Evolutionary conservation across 2,113 vertebrate species (phyloP).

Genomic region (Callionymus lyra): DNA sequence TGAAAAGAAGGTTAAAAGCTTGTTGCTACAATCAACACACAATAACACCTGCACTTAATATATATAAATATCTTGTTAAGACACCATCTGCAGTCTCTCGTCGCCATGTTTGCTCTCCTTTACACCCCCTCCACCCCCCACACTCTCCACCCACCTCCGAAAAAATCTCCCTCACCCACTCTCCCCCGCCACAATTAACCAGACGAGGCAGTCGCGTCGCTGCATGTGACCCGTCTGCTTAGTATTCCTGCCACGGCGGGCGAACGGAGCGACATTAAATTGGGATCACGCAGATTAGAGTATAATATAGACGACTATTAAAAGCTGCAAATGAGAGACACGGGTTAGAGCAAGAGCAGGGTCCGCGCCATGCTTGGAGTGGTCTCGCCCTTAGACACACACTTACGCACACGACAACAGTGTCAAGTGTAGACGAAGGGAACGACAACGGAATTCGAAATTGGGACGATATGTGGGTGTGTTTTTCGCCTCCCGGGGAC

Average conservation of each 20-base stretch:
- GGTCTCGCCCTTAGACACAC: conserved; percentile 45
- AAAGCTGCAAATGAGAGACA: conserved; percentile 89
- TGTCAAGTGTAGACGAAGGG: too few species aligned
- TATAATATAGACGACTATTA: conserved; percentile 89
- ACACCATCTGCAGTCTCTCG: conserved; percentile 21
- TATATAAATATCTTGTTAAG: conserved; percentile 26
- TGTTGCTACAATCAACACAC: not conserved
- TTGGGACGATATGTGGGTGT: too few species aligned
- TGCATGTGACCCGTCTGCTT: conserved; percentile 58
- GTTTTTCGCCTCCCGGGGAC: too few species aligned
- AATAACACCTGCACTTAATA: conserved; percentile 17
- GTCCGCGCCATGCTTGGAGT: conserved; percentile 36
- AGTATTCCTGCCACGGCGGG: conserved; percentile 72
- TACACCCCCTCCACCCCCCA: not conserved
- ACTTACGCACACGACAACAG: too few species aligned
- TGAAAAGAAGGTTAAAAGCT: too few species aligned
- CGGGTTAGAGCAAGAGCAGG: conserved; percentile 62
- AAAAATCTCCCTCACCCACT: conserved; percentile 1
- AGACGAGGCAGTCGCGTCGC: conserved; percentile 54
- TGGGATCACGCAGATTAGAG: conserved; percentile 98
- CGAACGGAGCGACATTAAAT: conserved; percentile 87
- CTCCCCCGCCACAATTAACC: conserved; percentile 20
- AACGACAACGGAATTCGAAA: not conserved
- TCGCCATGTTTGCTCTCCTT: conserved; percentile 31
- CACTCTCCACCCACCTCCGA: not conserved